Conservation (phyloP, 1,140 invertebrate species). For the Idris sp. region DNA sequence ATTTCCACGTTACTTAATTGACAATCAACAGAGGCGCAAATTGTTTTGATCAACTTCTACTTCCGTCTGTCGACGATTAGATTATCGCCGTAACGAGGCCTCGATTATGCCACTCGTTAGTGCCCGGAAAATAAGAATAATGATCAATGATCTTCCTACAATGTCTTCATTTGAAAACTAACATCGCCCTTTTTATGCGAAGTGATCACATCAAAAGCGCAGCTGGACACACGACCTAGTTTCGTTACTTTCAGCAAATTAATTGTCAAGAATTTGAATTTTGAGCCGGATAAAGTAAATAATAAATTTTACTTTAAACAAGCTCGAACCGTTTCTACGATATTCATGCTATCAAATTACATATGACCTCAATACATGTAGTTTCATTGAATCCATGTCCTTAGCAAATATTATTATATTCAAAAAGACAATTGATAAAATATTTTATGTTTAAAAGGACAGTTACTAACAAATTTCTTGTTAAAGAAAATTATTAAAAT, state of each 20-base stretch:
- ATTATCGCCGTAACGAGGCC: constrained; percentile 53
- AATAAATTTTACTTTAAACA: constrained; percentile 35
- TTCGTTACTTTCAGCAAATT: constrained; percentile 17
- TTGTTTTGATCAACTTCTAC: constrained; percentile 75
- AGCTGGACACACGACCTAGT: constrained; percentile 20
- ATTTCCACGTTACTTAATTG: constrained; percentile 73
- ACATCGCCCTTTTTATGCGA: constrained; percentile 17
- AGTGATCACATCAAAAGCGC: constrained; percentile 1
- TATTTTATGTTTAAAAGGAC: constrained; percentile 31
- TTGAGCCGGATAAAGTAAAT: constrained; percentile 5
- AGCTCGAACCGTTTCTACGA: constrained; percentile 5
- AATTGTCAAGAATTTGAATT: constrained; percentile 15
- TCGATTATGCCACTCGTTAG: constrained; percentile 60
- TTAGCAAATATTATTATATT: too few relatives aligned
- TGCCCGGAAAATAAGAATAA: constrained; percentile 60
- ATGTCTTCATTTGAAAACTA: constrained; percentile 33
- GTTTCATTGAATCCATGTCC: constrained; percentile 2
- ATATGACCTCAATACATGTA: constrained; percentile 32
- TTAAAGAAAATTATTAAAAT: too few relatives aligned
- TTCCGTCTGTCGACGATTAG: constrained; percentile 64
- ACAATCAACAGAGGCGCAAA: constrained; percentile 74
- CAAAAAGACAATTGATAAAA: too few relatives aligned
- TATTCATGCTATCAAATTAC: constrained; percentile 28
- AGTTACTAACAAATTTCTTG: too few relatives aligned
- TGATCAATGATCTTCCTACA: constrained; percentile 35